Conservation (phyloP, 2,888 invertebrate genomes). For the Lepidocyrtoides sp. region DNA sequence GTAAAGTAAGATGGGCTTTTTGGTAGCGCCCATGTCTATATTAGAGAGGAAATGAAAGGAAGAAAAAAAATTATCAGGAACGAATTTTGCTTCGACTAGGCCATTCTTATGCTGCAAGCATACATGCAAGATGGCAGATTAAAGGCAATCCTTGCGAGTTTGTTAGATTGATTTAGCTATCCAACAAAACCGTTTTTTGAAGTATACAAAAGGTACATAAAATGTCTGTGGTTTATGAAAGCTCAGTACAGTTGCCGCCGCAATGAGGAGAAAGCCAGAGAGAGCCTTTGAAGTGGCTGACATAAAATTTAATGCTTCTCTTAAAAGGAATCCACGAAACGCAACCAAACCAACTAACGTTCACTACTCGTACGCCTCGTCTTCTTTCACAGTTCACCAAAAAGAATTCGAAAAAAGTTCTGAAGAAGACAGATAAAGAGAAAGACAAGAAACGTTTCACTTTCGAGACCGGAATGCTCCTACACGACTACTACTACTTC, state of each 20-base stretch:
- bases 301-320: slow-evolving; percentile 67
- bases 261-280: not conserved
- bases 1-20: too few relatives aligned
- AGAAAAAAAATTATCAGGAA: not conserved
- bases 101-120: not conserved
- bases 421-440: slow-evolving; percentile 10
- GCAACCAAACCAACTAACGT: too few relatives aligned
- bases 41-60: not conserved
- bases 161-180: slow-evolving; percentile 54
- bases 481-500: too few relatives aligned
- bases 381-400: not conserved
- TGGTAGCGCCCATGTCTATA: too few relatives aligned
- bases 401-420: too few relatives aligned
- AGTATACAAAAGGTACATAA: slow-evolving; percentile 46
- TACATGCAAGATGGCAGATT: not conserved
- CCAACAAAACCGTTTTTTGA: not conserved
- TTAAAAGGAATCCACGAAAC: slow-evolving; percentile 18
- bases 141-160: slow-evolving; percentile 20
- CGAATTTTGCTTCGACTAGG: not conserved
- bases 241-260: not conserved
- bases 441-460: slow-evolving; percentile 18
- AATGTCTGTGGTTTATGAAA: slow-evolving; percentile 56
- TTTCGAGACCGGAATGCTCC: not conserved
- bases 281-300: slow-evolving; percentile 67
- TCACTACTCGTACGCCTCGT: too few relatives aligned